Percentiles rank a stretch among this genome's conserved stretches.
phyloP scores from a whole-genome alignment of 2,797 vertebrate species.

The Myripristis murdjan region DNA sequence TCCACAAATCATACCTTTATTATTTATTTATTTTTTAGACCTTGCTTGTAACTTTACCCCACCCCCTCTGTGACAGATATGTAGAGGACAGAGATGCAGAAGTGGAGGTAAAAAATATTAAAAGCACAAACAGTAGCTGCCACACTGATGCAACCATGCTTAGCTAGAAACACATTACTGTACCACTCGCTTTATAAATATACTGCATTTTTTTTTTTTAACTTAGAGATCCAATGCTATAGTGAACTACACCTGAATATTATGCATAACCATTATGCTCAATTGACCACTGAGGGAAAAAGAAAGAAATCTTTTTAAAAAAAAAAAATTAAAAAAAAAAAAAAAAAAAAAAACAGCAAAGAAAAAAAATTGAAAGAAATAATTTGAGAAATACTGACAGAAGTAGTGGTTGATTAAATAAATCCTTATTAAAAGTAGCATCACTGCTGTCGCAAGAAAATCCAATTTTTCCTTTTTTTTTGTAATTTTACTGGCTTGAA shows the following conservation, averaged over 20 bases:
- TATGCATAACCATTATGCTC: conserved; percentile 81
- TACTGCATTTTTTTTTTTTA: conserved; percentile 81
- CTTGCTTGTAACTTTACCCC: conserved; percentile 22
- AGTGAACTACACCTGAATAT: conserved; percentile 83
- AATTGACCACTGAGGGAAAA: conserved; percentile 75
- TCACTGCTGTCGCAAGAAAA: conserved; percentile 71
- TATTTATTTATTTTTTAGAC: no score
- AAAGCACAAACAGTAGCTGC: conserved; percentile 85
- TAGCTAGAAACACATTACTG: conserved; percentile 85
- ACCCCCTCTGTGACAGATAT: conserved; percentile 46
- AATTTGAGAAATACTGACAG: conserved; percentile 75
- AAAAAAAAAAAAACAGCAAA: conserved; percentile 33
- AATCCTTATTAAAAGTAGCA: conserved; percentile 75
- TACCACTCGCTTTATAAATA: conserved; percentile 84
- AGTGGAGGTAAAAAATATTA: conserved; percentile 50
- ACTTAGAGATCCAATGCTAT: conserved; percentile 82
- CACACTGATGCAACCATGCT: conserved; percentile 86
- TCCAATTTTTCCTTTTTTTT: conserved; percentile 22
- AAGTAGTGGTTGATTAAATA: conserved; percentile 84
- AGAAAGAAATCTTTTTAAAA: no score
- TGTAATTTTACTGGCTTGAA: conserved; percentile 25
- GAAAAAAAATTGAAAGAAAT: conserved; percentile 32
- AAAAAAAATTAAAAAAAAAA: no score
- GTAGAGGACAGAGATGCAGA: conserved; percentile 59
- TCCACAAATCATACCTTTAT: neutral